Conservation (phyloP, 2,888 invertebrate species). For the Polymixis lichenea region DNA sequence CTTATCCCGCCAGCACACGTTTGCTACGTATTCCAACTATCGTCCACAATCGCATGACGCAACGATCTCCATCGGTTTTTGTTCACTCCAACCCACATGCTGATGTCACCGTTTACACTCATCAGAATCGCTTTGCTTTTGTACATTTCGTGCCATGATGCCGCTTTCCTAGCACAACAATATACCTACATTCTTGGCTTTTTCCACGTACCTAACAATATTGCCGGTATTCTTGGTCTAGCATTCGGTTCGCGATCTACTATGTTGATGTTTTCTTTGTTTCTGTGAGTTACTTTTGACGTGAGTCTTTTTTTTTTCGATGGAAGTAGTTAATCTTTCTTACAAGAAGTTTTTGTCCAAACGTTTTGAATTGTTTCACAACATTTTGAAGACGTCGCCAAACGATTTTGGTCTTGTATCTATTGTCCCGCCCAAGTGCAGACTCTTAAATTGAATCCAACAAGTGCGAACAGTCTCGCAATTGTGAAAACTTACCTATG, state of each 20-base stretch:
- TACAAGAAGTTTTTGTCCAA: constrained; percentile 6
- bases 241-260: constrained; percentile 30
- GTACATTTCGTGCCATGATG: constrained; percentile 54
- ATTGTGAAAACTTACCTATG: constrained; percentile 1
- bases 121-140: constrained; percentile 60
- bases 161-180: constrained; percentile 40
- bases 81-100: constrained; percentile 74
- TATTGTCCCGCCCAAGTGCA: too few relatives aligned
- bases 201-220: constrained; percentile 33
- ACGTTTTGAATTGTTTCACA: constrained; percentile 15
- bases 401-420: constrained; percentile 1
- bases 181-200: constrained; percentile 51
- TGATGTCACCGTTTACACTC: constrained; percentile 79
- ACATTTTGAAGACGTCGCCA: constrained; percentile 1
- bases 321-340: constrained; percentile 10
- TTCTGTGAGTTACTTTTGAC: constrained; percentile 8
- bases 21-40: constrained; percentile 71
- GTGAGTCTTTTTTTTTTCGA: constrained; percentile 25
- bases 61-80: constrained; percentile 76
- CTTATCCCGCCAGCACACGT: constrained; percentile 56
- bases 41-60: constrained; percentile 75
- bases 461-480: constrained; percentile 1
- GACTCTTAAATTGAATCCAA: constrained; percentile 33
- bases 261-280: constrained; percentile 38
- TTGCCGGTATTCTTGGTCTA: constrained; percentile 34